Evolutionary conservation across 2,113 vertebrate genomes (phyloP), one percentile per base, ranked within the genome.

Genomic region (Leucopsar rothschildi): DNA sequence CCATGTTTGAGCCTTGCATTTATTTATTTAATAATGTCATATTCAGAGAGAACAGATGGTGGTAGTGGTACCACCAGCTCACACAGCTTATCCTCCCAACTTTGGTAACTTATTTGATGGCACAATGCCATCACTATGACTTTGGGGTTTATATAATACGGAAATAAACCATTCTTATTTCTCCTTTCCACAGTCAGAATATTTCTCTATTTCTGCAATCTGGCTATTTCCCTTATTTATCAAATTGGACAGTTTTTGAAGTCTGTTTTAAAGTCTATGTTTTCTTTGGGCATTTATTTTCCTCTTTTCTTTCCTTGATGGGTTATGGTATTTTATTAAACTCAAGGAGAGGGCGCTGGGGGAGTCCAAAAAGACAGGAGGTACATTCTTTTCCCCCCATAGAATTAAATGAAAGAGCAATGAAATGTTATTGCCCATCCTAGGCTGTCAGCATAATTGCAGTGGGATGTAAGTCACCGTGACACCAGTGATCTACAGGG

Each of bases 351-450:
- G 31, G 5, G 0, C 0, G 3, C 42, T 76, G 13, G 9, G 20
- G 11, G 18, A n/a, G 20, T 47, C 63, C 33, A 59, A 69, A 86
- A 29, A 63, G 21, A 49, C 19, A 60, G 27, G 20, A 35, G 8
- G 4, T 42, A 22, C 3, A 10, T 25, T 31, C n/a, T 12, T 10
- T 0, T 0, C 0, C 10, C 9, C 52, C 6, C 28, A 59, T 15
- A 21, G 53, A 45, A 59, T 40, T 2, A 4, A n/a, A 31, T 71
- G 65, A 87, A 75, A 29, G 65, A 71, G 37, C 37, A 59, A 15
- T 37, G 31, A 89, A 81, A 59, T 16, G 7, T 17, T 49, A 23
- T 19, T 31, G 65, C 21, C 42, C n/a, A 56, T 47, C 20, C 33
- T 45, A 59, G 59, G 64, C 35, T 2, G 0, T 33, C 61, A 50